Base-by-base conservation (phyloP, 53 echinoderm and acorn worm genomes). In the Luidia sarsii region DNA sequence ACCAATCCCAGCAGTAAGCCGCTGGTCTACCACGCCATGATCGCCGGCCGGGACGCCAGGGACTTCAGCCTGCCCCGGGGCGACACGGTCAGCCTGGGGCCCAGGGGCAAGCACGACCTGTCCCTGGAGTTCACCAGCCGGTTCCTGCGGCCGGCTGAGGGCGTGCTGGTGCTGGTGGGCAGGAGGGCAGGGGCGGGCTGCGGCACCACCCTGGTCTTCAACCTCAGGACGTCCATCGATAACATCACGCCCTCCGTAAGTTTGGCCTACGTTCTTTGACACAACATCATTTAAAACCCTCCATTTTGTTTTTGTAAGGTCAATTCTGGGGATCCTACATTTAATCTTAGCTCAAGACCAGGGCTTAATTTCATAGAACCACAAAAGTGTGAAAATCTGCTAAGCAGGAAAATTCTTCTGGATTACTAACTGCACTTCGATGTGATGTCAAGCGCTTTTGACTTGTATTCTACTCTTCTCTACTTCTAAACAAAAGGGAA, bases 1-100 rank as follows among this genome's bases (percentile, higher is more conserved):
- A 95, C 85, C 32, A 95, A 95, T 66, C 95, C 95, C 3, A 95
- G 95, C 84, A 95, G 56, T 80, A 95, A 95, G 71, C 90, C 90
- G 14, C 68, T 95, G 80, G 84, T 85, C 37, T 95, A 95, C 84
- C 95, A 95, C 43, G 90, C 95, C 71, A 90, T 90, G 77, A 84
- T 95, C 7, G 92, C 95, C 28, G 95, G 95, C 54, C 87, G 88
- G 18, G 95, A 95, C 64, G 95, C 92, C 50, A 53, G 88, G 18
- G 95, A 93, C 80, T 93, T 95, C 83, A 38, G 25, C 39, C 68
- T 95, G 20, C 90, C 95, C 15, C 73, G 64, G 28, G 88, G 90
- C 28, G 81, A 90, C 50, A 90, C 85, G 67, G 86, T 92, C 33
- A 59, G 32, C 57, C 83, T 93, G 24, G 87, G 85, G 16, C 90